Evolutionary conservation across 2,797 vertebrate genomes (phyloP).

Genomic region (Sebastes trivittatus): DNA sequence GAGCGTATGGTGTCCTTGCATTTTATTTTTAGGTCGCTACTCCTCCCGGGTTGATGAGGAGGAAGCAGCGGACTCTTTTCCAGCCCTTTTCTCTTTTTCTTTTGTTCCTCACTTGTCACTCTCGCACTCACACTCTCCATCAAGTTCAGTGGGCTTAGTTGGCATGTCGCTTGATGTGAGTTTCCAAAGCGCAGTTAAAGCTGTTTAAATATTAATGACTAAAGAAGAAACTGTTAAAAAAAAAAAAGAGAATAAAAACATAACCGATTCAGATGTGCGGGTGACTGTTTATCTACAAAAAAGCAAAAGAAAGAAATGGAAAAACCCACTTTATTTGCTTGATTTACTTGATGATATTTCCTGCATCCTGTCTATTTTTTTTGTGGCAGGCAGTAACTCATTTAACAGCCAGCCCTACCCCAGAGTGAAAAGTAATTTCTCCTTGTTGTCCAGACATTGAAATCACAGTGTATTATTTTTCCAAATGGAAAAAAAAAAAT

Average conservation of each 20-base stretch:
- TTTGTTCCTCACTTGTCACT: constrained; percentile 15
- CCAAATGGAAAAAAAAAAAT: constrained; percentile 1
- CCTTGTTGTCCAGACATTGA: constrained; percentile 22
- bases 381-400: neutral
- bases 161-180: constrained; percentile 3
- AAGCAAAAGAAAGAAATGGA: neutral
- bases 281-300: neutral
- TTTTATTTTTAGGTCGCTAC: constrained; percentile 72
- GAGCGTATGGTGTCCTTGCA: constrained; percentile 73
- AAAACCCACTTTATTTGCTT: neutral
- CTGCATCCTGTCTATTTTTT: neutral
- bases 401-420: neutral
- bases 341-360: constrained; percentile 12
- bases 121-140: constrained; percentile 4
- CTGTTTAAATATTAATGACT: constrained; percentile 8
- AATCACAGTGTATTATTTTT: constrained; percentile 28
- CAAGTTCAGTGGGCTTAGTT: constrained; percentile 33
- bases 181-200: constrained; percentile 15
- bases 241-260: neutral
- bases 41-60: constrained; percentile 66
- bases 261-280: neutral
- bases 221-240: neutral
- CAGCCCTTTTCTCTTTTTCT: constrained; percentile 24
- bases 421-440: constrained; percentile 1
- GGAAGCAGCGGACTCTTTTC: constrained; percentile 46